Evolutionary conservation across 2,888 invertebrate genomes (phyloP).

Genomic region (Plagodis pulveraria): DNA sequence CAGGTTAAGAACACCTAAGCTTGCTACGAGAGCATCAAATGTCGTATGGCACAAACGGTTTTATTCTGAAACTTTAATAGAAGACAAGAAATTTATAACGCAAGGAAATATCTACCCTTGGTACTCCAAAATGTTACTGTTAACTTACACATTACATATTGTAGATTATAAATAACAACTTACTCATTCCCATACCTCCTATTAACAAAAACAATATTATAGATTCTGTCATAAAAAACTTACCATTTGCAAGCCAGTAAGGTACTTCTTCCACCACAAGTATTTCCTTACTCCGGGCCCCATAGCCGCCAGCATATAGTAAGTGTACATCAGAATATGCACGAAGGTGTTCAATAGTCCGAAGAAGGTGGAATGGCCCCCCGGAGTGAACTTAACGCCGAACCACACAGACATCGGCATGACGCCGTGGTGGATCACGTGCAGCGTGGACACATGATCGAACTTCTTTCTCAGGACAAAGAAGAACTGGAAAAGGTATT

Average conservation of each 20-base stretch:
- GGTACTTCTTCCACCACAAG: conserved; percentile 98
- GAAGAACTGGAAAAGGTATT: conserved; percentile 89
- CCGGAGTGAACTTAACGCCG: conserved; percentile 98
- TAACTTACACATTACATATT: too few species aligned
- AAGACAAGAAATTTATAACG: too few species aligned
- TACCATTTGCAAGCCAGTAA: conserved; percentile 96
- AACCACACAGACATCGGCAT: conserved; percentile 99
- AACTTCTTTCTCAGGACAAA: conserved; percentile 97
- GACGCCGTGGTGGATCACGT: conserved; percentile 98
- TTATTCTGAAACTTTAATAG: too few species aligned
- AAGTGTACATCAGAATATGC: conserved; percentile 98
- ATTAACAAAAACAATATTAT: background rate
- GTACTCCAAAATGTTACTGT: too few species aligned
- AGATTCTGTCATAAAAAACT: conserved; percentile 37
- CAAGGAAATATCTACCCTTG: too few species aligned
- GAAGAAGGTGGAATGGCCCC: conserved; percentile 98
- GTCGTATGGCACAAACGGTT: too few species aligned
- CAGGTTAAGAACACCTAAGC: too few species aligned
- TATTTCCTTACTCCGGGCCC: conserved; percentile 94
- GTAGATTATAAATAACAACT: too few species aligned
- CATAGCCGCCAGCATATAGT: conserved; percentile 96
- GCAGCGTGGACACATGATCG: conserved; percentile 95
- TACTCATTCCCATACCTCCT: too few species aligned
- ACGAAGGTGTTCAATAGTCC: conserved; percentile 97
- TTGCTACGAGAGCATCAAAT: too few species aligned